A percentile compares a stretch with the other conserved stretches of the same genome.
Conservation (phyloP, 2,888 invertebrate genomes). For the Ectemnius cavifrons region DNA sequence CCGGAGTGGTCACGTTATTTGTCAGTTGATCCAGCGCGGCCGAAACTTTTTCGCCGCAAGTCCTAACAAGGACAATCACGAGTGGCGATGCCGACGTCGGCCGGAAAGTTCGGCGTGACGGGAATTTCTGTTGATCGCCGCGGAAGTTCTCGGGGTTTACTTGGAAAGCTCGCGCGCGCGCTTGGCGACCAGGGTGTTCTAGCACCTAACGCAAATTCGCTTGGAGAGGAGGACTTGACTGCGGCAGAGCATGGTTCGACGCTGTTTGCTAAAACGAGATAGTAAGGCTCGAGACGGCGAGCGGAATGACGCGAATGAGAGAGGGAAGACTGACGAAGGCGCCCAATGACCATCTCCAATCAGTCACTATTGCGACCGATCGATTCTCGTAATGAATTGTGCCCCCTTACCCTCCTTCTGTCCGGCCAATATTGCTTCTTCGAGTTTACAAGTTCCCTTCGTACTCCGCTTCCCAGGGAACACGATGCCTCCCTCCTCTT, state of each 20-base stretch:
- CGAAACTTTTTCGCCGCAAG: conserved; percentile 3
- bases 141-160: conserved; percentile 18
- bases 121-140: neutral
- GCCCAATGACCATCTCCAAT: conserved; percentile 68
- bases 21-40: conserved; percentile 15
- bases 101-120: conserved; percentile 6
- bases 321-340: conserved; percentile 37
- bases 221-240: conserved; percentile 25
- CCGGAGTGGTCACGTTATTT: neutral
- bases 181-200: neutral
- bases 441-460: conserved; percentile 69
- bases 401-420: conserved; percentile 63
- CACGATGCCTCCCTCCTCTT: conserved; percentile 54
- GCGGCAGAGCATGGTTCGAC: conserved; percentile 40
- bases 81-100: neutral
- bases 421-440: conserved; percentile 73
- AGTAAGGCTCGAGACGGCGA: conserved; percentile 18
- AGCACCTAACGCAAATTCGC: conserved; percentile 52
- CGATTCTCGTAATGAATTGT: conserved; percentile 76
- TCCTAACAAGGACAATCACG: conserved; percentile 7
- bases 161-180: neutral
- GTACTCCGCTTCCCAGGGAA: conserved; percentile 51
- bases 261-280: conserved; percentile 54
- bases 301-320: conserved; percentile 25
- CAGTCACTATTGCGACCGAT: conserved; percentile 69